These are phyloP conservation scores for Catostylus mosaicus DNA, from an alignment of 30 jellyfish, hydroid and myxozoan species.

Conservation along the genomic window DNA sequence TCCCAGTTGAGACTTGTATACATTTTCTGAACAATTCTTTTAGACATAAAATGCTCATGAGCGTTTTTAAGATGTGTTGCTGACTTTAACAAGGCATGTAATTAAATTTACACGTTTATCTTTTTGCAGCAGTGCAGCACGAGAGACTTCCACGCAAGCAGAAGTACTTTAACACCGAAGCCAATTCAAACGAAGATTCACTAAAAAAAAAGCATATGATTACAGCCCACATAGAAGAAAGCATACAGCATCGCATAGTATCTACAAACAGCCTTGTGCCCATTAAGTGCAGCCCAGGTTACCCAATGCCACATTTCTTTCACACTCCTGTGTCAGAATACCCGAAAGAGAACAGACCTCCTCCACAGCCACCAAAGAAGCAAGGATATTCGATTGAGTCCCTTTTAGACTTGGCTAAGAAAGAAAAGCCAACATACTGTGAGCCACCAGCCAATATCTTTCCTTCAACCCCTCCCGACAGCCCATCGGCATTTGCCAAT, in stretches of 20 bases:
- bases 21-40: too few species aligned
- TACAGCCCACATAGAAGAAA: slow-evolving; percentile 18
- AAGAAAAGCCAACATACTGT: slow-evolving; percentile 49
- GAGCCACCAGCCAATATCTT: slow-evolving; percentile 13
- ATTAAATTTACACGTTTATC: too few species aligned
- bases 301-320: slow-evolving; percentile 18
- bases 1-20: too few species aligned
- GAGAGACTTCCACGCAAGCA: slow-evolving; percentile 83
- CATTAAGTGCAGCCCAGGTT: slow-evolving; percentile 13
- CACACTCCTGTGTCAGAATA: slow-evolving; percentile 30
- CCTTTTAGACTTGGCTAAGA: slow-evolving; percentile 77
- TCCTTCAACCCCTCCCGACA: slow-evolving; percentile 76
- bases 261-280: slow-evolving; percentile 27
- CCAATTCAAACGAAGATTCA: slow-evolving; percentile 14
- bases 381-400: slow-evolving; percentile 87
- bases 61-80: too few species aligned
- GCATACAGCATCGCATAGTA: slow-evolving; percentile 19
- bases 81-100: too few species aligned
- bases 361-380: slow-evolving; percentile 62
- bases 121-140: slow-evolving; percentile 89
- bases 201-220: slow-evolving; percentile 18
- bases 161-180: slow-evolving; percentile 10
- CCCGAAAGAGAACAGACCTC: slow-evolving; percentile 74
- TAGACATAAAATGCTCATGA: too few species aligned
- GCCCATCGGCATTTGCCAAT: slow-evolving; percentile 59